A percentile compares a stretch with the other conserved stretches of the same genome.
Evolutionary conservation across 2,797 vertebrate species (phyloP).

Genomic region (Vultur gryphus): DNA sequence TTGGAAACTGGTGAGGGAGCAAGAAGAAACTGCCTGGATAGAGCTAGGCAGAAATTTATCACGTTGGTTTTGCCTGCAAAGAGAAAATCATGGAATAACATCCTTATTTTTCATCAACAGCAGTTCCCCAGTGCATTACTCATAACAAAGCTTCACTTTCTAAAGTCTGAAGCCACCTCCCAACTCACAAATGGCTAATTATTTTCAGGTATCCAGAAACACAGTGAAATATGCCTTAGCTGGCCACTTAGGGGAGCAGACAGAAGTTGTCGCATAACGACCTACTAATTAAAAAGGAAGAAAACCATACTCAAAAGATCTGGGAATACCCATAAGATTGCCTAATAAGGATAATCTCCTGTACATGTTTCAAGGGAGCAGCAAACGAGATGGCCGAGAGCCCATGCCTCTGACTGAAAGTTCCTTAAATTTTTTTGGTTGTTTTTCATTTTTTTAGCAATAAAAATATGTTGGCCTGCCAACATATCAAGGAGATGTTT

Average conservation of each 20-base stretch:
- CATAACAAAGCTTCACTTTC: neutral
- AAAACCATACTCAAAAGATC: conserved; percentile 25
- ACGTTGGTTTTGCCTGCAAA: neutral
- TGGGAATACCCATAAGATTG: neutral
- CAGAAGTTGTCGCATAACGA: conserved; percentile 33
- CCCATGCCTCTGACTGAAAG: neutral
- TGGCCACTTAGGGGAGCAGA: neutral
- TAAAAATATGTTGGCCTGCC: neutral
- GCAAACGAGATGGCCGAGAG: conserved; percentile 26
- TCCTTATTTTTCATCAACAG: neutral
- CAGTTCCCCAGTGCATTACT: neutral
- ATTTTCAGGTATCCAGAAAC: conserved; percentile 47
- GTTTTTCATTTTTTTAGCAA: neutral
- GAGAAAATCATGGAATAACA: neutral
- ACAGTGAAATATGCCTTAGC: conserved; percentile 17
- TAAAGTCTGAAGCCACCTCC: neutral
- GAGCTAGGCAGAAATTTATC: neutral
- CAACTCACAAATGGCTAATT: conserved; percentile 21
- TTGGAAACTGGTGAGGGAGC: neutral
- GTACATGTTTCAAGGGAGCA: conserved; percentile 29
- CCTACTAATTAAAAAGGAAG: conserved; percentile 47
- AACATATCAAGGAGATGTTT: neutral
- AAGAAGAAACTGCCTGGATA: neutral
- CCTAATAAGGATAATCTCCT: conserved; percentile 60
- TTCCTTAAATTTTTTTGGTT: conserved; percentile 17